Base-by-base conservation (phyloP, 2,797 vertebrate species). In the Yasuhikotakia modesta region DNA sequence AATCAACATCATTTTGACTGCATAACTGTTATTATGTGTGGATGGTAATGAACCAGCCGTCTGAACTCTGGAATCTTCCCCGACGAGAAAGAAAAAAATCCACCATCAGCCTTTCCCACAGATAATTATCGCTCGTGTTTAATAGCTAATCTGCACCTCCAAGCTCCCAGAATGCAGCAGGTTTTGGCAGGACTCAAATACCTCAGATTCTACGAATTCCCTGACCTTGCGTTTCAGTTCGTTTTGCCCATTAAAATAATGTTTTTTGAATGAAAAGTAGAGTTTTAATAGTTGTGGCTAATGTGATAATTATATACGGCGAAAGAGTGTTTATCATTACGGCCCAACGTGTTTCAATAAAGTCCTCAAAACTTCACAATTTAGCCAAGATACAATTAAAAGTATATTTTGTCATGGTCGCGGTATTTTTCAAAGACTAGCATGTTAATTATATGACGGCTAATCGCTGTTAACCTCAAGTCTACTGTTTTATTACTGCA, bases 1-100 rank as follows among this genome's bases (percentile, higher is more conserved):
- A 82, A 83, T 82, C 76, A 74, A 35, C 61, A 17, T 79, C 81
- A 85, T 84, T 80, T 72, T 71, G 43, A 80, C 17, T 64, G 57
- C 71, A 57, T 63, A 50, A 46, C 78, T 64, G 32, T 60, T 79
- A 81, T 66, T 77, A 82, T 78, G 68, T 57, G 57, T 24, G 14
- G 45, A 12, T 70, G 57, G 61, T 82, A 82, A 83, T 79, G 64
- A 69, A 57, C 68, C 60, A 57, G 55, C 66, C 65, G 4, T 14
- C 24, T 19, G 43, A 68, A 55, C 22, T 6, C 19, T 48, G 50
- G 43, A 14, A 65, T 19, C 11, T 46, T 27, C 55, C 55, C 55
- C 27, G 75, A 17, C 39, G 32, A 63, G 2, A 30, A 7, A 17
- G 5, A 24, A 22, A 55, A 11, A 55, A 63, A 4, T 11, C 30